Percentiles rank a stretch among this genome's conserved stretches.
phyloP scores from a whole-genome alignment of 1,140 invertebrate species.

The Drosophila dunni region DNA sequence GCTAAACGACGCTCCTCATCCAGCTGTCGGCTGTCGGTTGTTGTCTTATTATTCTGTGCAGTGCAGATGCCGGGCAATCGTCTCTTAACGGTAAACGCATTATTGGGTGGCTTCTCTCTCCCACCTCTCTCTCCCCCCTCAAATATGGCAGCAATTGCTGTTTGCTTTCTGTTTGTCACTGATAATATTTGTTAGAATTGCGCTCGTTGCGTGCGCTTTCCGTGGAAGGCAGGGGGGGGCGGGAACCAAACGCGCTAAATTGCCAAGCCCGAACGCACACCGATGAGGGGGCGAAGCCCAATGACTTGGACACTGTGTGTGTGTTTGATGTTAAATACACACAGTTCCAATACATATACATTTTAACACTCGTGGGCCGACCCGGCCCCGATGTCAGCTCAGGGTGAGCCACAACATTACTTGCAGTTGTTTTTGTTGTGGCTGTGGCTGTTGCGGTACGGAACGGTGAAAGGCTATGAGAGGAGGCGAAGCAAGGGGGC shows the following conservation, averaged over 20 bases:
- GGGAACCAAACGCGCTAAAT: slow-evolving; percentile 67
- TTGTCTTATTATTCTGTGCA: slow-evolving; percentile 23
- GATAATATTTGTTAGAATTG: slow-evolving; percentile 50
- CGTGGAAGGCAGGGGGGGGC: slow-evolving; percentile 39
- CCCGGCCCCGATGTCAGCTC: slow-evolving; percentile 75
- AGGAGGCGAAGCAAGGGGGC: slow-evolving; percentile 11
- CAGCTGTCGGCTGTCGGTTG: slow-evolving; percentile 45
- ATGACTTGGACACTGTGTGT: slow-evolving; percentile 14
- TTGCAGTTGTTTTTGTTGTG: slow-evolving; percentile 53
- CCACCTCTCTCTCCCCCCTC: not conserved
- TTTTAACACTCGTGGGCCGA: slow-evolving; percentile 76
- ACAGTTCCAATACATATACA: slow-evolving; percentile 9
- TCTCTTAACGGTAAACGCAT: slow-evolving; percentile 57
- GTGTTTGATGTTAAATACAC: slow-evolving; percentile 22
- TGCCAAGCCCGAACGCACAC: slow-evolving; percentile 41
- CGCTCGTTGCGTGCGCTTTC: slow-evolving; percentile 39
- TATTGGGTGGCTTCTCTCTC: slow-evolving; percentile 47
- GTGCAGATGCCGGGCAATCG: slow-evolving; percentile 45
- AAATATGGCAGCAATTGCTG: slow-evolving; percentile 38
- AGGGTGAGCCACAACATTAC: slow-evolving; percentile 79
- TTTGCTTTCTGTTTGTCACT: slow-evolving; percentile 25
- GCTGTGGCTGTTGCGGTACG: slow-evolving; percentile 57
- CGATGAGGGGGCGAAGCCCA: slow-evolving; percentile 32
- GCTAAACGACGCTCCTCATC: slow-evolving; percentile 8
- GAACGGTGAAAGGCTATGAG: slow-evolving; percentile 76